Base-by-base conservation (phyloP, 2,888 invertebrate species). In the Odontocerum albicorne region DNA sequence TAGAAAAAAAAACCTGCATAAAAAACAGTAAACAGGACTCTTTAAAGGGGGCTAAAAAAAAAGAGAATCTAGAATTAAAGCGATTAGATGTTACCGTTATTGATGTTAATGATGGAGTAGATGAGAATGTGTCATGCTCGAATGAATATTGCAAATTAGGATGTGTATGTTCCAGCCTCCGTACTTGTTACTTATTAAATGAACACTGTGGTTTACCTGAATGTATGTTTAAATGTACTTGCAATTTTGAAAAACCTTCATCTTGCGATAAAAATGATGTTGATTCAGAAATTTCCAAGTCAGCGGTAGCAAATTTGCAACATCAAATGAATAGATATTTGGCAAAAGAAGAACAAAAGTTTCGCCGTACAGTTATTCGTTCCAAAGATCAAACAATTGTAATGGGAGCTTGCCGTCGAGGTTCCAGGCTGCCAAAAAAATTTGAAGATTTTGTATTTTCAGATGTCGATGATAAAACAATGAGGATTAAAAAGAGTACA, bases 331-430 rank as follows among this genome's bases (percentile, higher is more conserved):
- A 78, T 63, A 71, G 68, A 36, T 78, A 80, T 53, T 70, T 88
- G 57, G 82, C 87, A 0, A 85, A 82, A 67, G 84, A 84, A 64
- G 87, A 88, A 67, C 80, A 83, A 67, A 86, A 87, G 65, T 88
- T 88, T 68, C 85, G 84, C 12, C 85, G 87, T 63, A 88, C 88
- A 3, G 79, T 88, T 17, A 82, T 88, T 49, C 70, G 84, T 35
- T 80, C 83, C 7, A 82, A 81, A 19, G 80, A 85, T 64, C 82
- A 84, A 68, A 84, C 84, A 43, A 79, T 86, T 62, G 68, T 87
- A 6, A 74, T 87, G 20, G 85, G 85, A 57, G 70, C 75, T 4
- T 72, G 78, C 46, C 81, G 74, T 64, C 70, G 87, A 62, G 77
- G 77, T 62, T 77, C 78, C 36, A 85, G 84, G 69, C 67, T 76